These are phyloP conservation scores for Antheraea mylitta DNA, from an alignment of 1,140 invertebrate genomes.

Conservation along the genomic window DNA sequence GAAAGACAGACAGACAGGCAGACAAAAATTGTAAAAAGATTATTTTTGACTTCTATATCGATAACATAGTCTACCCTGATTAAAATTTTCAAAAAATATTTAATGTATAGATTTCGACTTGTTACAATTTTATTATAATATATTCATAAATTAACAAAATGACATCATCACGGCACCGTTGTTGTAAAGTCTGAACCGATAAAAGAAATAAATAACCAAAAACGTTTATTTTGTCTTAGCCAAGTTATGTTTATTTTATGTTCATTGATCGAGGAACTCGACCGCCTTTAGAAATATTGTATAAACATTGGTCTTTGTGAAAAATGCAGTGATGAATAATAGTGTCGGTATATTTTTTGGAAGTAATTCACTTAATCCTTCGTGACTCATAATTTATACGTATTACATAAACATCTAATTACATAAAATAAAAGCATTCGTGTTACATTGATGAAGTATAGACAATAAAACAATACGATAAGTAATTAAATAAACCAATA, in stretches of 20 bases:
- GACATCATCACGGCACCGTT: background rate
- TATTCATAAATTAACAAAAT: background rate
- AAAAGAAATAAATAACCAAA: background rate
- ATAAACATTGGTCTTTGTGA: background rate
- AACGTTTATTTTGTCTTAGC: background rate
- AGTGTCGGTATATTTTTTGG: background rate
- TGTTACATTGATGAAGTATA: too few relatives aligned
- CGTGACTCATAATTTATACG: background rate
- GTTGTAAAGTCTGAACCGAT: background rate
- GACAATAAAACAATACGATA: too few relatives aligned
- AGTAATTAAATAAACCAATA: too few relatives aligned
- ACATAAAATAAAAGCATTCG: too few relatives aligned
- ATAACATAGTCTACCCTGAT: too few relatives aligned
- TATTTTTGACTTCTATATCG: too few relatives aligned
- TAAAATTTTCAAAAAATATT: too few relatives aligned
- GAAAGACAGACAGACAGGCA: too few relatives aligned
- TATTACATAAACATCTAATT: background rate
- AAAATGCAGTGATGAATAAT: background rate
- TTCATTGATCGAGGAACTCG: background rate
- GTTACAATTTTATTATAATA: too few relatives aligned
- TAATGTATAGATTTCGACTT: too few relatives aligned
- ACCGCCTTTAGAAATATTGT: background rate
- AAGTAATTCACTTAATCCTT: background rate
- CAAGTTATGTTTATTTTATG: background rate
- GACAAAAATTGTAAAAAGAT: too few relatives aligned